Conservation (phyloP, 2,888 invertebrate genomes). For the Carterocephalus palaemon region DNA sequence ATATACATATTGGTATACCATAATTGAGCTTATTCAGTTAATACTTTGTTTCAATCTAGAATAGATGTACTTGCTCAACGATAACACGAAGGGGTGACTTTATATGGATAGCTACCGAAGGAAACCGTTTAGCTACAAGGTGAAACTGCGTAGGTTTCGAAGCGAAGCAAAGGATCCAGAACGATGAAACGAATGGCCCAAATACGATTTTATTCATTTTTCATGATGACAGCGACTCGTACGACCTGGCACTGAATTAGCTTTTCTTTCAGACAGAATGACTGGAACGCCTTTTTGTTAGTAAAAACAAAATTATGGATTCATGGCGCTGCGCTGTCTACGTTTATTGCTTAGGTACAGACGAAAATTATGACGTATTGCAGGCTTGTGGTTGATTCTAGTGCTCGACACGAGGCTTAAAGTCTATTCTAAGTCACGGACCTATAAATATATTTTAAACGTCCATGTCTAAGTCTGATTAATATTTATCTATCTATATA, state of each 20-base stretch:
- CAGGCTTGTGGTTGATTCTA: too few relatives aligned
- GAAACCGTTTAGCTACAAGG: conserved; percentile 22
- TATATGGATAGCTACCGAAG: conserved; percentile 17
- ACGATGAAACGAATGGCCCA: conserved; percentile 54
- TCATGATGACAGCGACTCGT: conserved; percentile 69
- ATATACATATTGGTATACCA: too few relatives aligned
- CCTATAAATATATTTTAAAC: too few relatives aligned
- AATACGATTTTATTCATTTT: conserved; percentile 75
- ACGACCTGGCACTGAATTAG: conserved; percentile 69
- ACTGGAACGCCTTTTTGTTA: conserved; percentile 34
- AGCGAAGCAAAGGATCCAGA: conserved; percentile 42
- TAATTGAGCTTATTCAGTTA: too few relatives aligned
- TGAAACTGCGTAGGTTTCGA: conserved; percentile 29
- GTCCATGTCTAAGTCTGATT: too few relatives aligned
- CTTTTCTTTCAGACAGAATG: conserved; percentile 58
- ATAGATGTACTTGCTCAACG: too few relatives aligned
- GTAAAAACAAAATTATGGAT: conserved; percentile 7
- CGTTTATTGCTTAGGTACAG: too few relatives aligned
- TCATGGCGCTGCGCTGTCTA: neutral
- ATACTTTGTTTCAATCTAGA: too few relatives aligned
- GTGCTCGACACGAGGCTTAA: too few relatives aligned
- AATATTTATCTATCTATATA: too few relatives aligned
- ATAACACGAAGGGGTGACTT: neutral
- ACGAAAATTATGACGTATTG: too few relatives aligned
- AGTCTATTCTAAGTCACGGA: too few relatives aligned